phyloP scores from a whole-genome alignment of 2,888 invertebrate genomes.

The Drosophila mettleri region DNA sequence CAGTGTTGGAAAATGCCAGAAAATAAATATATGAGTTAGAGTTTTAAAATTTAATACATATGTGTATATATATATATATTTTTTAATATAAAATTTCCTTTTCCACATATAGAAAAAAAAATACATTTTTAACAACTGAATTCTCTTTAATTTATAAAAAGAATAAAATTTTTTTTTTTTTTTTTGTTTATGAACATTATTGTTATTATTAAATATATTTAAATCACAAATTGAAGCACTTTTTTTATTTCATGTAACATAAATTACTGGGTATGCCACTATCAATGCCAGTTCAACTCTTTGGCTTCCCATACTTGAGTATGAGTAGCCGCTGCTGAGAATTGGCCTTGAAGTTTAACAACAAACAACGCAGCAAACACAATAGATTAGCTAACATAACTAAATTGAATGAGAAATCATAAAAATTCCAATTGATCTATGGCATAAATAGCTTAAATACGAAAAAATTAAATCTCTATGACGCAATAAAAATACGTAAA shows the following conservation, averaged over 20 bases:
- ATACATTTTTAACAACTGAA: too few relatives aligned
- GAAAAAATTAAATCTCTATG: neutral
- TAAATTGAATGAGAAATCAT: conserved; percentile 13
- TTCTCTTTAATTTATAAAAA: too few relatives aligned
- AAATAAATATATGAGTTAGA: too few relatives aligned
- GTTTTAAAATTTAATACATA: too few relatives aligned
- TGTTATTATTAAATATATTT: neutral
- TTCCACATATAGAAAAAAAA: too few relatives aligned
- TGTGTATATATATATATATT: neutral
- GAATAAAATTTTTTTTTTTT: too few relatives aligned
- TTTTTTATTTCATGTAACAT: too few relatives aligned
- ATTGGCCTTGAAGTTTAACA: conserved; percentile 38
- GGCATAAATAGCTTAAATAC: neutral
- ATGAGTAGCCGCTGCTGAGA: neutral
- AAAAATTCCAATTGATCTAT: conserved; percentile 7
- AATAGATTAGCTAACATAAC: conserved; percentile 17
- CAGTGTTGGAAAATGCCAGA: neutral
- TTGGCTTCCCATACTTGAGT: neutral
- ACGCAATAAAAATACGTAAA: neutral
- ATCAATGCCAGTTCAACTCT: neutral
- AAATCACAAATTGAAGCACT: too few relatives aligned
- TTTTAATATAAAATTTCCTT: too few relatives aligned
- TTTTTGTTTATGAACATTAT: too few relatives aligned
- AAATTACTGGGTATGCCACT: conserved; percentile 7
- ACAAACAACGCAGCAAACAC: neutral